phyloP scores from a whole-genome alignment of 2,797 vertebrate genomes.

The Sarcoramphus papa region DNA sequence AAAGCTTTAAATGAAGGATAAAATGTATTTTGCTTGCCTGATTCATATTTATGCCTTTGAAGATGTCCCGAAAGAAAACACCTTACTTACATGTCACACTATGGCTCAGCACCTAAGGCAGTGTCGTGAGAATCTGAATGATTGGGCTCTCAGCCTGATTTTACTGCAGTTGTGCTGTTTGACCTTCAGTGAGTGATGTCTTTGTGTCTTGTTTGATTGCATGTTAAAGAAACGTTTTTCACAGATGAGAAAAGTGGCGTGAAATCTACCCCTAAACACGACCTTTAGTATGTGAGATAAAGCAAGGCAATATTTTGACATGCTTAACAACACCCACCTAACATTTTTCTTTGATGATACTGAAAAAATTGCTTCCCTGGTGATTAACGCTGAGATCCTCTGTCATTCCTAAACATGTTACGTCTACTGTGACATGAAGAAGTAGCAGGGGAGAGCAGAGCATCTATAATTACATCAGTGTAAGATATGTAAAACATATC shows the following conservation, averaged over 20 bases:
- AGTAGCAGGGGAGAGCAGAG: neutral
- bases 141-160: neutral
- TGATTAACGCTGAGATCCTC: neutral
- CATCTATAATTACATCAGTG: neutral
- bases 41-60: neutral
- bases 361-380: neutral
- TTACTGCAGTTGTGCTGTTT: neutral
- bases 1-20: neutral
- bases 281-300: neutral
- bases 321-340: neutral
- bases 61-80: neutral
- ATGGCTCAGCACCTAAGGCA: neutral
- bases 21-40: neutral
- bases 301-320: neutral
- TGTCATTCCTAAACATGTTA: neutral
- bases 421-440: neutral
- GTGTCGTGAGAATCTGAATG: neutral
- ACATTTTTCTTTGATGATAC: neutral
- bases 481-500: rapidly evolving
- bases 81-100: neutral
- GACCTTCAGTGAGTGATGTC: neutral
- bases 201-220: neutral
- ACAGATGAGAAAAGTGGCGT: neutral
- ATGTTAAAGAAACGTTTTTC: neutral
- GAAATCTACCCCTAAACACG: neutral